phyloP scores from a whole-genome alignment of 2,888 invertebrate genomes.

The Campoletis raptor region DNA sequence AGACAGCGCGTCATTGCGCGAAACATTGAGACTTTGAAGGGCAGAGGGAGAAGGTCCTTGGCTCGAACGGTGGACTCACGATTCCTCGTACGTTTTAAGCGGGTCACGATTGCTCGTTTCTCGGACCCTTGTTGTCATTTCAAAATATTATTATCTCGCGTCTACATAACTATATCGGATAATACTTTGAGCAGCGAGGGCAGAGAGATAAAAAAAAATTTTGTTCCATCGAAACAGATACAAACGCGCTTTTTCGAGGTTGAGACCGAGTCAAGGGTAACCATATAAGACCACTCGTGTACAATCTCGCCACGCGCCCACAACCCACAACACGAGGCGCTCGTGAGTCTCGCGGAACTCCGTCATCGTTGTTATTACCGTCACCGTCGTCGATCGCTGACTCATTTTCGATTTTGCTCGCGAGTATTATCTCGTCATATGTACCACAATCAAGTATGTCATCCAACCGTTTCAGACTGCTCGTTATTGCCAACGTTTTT shows the following conservation, averaged over 20 bases:
- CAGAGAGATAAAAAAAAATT: neutral
- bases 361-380: conserved; percentile 5
- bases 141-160: neutral
- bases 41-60: neutral
- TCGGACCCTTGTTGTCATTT: neutral
- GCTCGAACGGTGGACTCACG: neutral
- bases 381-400: conserved; percentile 10
- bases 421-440: neutral
- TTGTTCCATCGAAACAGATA: neutral
- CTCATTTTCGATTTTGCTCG: neutral
- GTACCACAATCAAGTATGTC: neutral
- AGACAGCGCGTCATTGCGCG: neutral
- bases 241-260: neutral
- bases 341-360: conserved; percentile 3
- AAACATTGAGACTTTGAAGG: neutral
- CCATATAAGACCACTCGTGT: neutral
- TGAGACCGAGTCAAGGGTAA: neutral
- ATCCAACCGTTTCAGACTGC: conserved; percentile 7
- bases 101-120: neutral
- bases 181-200: neutral
- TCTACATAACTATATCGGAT: neutral
- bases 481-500: neutral
- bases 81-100: neutral
- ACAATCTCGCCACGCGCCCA: neutral
- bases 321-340: neutral